Evolutionary conservation across 2,113 vertebrate genomes (phyloP).

Genomic region (Pelecanoides urinatrix): DNA sequence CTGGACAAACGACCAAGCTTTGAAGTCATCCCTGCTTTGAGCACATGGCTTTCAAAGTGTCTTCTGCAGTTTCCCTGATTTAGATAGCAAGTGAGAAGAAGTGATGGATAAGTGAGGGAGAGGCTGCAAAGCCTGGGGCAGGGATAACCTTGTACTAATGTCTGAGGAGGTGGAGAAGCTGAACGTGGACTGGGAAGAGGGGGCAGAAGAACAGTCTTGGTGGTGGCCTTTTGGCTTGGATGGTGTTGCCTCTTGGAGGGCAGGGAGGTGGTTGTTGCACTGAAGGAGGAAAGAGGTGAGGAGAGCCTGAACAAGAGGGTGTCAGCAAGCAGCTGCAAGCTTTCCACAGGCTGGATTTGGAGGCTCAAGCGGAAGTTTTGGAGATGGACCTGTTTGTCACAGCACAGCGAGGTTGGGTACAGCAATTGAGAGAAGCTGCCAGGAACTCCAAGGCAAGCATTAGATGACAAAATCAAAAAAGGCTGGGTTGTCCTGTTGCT

Average conservation of each 20-base stretch:
- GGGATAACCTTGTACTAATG: not conserved
- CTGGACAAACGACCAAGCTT: not conserved
- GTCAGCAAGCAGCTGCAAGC: not conserved
- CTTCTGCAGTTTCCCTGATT: not conserved
- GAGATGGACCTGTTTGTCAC: not conserved
- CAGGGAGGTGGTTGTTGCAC: not conserved
- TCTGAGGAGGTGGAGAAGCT: not conserved
- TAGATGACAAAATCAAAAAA: not conserved
- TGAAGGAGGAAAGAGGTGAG: not conserved
- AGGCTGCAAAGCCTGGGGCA: not conserved
- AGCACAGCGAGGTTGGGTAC: not conserved
- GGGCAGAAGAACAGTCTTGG: not conserved
- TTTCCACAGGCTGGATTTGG: not conserved
- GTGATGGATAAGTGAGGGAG: not conserved
- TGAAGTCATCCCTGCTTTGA: not conserved
- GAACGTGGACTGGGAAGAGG: not conserved
- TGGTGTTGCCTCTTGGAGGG: not conserved
- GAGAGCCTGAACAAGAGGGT: not conserved
- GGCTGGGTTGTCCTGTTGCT: not conserved
- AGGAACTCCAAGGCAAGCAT: not conserved
- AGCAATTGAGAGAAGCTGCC: not conserved
- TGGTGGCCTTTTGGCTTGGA: not conserved
- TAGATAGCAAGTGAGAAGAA: not conserved
- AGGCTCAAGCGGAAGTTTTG: not conserved
- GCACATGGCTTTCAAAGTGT: not conserved